Evolutionary conservation across 2,113 vertebrate genomes (phyloP), one percentile per base, ranked within the genome.

Genomic region (Lontra canadensis): DNA sequence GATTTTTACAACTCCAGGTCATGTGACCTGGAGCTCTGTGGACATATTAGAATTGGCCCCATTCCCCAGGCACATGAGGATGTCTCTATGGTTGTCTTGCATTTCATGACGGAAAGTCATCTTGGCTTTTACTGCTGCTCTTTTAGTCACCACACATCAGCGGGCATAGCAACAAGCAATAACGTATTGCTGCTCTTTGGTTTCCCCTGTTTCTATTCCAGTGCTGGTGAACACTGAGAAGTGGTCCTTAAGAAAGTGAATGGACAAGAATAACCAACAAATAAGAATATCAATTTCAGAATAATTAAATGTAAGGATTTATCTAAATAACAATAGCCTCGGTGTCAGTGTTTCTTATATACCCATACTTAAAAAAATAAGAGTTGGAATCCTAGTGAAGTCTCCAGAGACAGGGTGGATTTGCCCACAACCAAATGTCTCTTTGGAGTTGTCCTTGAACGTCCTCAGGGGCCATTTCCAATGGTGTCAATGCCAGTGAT

Each of bases 1-100:
- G 90, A 88, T 97, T 97, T 98, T 97, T 98, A 97, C 80, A 97
- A 98, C 97, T 98, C 94, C 97, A 97, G 98, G 98, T 98, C 98
- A 98, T 59, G 80, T 81, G 98, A 98, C 94, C 97, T 82, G 90
- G 93, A 98, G 31, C 92, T 78, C 71, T 71, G 97, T 79, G 94
- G 95, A 84, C 74, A 14, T 57, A 86, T 44, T 49, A 94, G 82
- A 92, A 65, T 67, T 47, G 92, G 69, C 79, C 39, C 20, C 20
- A 15, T 82, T 47, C 57, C 25, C 20, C 6, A 20, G 87, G 88
- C 47, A 90, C 61, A 36, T 0, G 36, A 87, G 88, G 0, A 0
- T 39, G 74, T 2, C 82, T 63, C 15, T 8, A 0, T 14, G n/a
- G 4, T 39, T 49, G 18, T 21, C 25, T 71, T 47, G 61, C 4